phyloP scores from a whole-genome alignment of 2,888 invertebrate species.

The Ceramica pisi region DNA sequence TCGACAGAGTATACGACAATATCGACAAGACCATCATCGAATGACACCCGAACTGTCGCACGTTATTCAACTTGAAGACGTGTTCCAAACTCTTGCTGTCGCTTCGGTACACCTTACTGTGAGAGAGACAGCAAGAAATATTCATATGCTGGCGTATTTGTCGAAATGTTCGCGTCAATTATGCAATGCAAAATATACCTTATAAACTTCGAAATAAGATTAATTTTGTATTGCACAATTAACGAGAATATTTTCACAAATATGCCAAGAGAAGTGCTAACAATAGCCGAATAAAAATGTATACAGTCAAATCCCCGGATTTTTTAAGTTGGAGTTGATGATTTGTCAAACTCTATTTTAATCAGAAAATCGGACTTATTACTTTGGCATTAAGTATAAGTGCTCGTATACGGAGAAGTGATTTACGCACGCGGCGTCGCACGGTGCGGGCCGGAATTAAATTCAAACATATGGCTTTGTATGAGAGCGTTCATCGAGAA shows the following conservation, averaged over 20 bases:
- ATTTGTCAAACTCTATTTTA: background rate
- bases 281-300: background rate
- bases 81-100: background rate
- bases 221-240: background rate
- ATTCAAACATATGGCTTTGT: no score
- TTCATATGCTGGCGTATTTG: background rate
- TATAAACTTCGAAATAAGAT: background rate
- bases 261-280: no score
- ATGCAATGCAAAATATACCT: background rate
- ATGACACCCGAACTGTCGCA: slow-evolving; percentile 54
- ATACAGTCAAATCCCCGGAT: background rate
- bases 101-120: background rate
- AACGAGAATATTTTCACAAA: background rate
- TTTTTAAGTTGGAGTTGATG: background rate
- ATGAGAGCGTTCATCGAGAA: no score
- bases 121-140: background rate
- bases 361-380: background rate
- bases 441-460: no score
- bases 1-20: slow-evolving; percentile 80
- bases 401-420: no score
- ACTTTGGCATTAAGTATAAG: no score
- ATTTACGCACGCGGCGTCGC: no score
- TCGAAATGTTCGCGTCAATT: no score
- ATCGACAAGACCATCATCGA: slow-evolving; percentile 82
- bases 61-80: background rate